These are phyloP conservation scores for Coreoperca whiteheadi DNA, from an alignment of 2,113 vertebrate genomes.

Conservation along the genomic window DNA sequence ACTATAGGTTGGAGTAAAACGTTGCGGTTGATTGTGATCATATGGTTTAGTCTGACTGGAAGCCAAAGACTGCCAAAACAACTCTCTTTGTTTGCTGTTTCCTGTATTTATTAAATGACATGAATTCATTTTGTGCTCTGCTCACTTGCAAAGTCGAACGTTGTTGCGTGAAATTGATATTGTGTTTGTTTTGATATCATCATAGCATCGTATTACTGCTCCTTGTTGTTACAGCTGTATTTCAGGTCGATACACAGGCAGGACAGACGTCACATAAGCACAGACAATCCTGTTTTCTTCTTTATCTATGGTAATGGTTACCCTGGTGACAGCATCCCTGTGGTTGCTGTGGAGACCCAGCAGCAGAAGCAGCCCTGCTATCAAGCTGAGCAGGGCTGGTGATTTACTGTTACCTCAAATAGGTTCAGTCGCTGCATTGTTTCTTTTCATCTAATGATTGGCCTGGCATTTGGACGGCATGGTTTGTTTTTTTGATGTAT, in stretches of 20 bases:
- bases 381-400: conserved; percentile 41
- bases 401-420: conserved; percentile 61
- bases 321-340: conserved; percentile 74
- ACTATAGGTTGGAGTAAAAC: background rate
- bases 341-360: conserved; percentile 67
- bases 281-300: conserved; percentile 52
- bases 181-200: conserved; percentile 29
- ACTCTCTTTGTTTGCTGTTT: background rate
- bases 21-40: background rate
- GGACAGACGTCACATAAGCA: conserved; percentile 31
- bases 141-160: background rate
- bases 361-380: conserved; percentile 56
- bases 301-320: conserved; percentile 61
- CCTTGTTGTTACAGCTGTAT: background rate
- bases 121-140: conserved; percentile 32
- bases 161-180: conserved; percentile 25
- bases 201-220: background rate
- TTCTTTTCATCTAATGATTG: background rate
- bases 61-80: background rate
- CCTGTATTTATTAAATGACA: background rate
- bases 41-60: background rate
- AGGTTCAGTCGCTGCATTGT: conserved; percentile 31
- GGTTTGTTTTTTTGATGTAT: conserved; percentile 3
- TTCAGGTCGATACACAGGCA: conserved; percentile 5
- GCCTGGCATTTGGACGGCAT: conserved; percentile 4